phyloP scores from a whole-genome alignment of 2,888 invertebrate species.

The Rhorus exstirpatorius region DNA sequence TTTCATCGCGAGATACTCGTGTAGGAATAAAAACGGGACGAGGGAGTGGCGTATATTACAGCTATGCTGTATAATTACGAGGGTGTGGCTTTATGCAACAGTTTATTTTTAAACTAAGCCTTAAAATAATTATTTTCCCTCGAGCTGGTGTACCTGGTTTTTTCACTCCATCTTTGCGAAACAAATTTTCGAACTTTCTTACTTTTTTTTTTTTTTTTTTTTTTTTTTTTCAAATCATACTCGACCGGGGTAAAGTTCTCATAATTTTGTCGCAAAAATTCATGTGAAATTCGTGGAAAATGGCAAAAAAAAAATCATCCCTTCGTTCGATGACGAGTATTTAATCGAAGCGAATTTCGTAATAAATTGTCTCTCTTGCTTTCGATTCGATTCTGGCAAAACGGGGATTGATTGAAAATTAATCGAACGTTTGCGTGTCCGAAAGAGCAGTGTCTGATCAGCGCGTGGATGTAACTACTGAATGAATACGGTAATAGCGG shows the following conservation, averaged over 20 bases:
- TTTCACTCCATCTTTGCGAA: background rate
- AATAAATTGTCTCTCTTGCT: background rate
- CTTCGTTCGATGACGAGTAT: background rate
- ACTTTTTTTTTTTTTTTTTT: no score
- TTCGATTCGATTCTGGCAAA: slow-evolving; percentile 3
- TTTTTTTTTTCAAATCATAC: no score
- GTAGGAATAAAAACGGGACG: background rate
- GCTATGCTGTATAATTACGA: slow-evolving; percentile 30
- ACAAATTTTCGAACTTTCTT: background rate
- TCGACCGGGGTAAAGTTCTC: no score
- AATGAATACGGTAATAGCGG: background rate
- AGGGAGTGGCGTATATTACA: slow-evolving; percentile 34
- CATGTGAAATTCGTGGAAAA: no score
- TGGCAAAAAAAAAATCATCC: background rate
- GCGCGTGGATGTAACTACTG: background rate
- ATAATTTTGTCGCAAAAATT: background rate
- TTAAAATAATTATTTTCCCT: background rate
- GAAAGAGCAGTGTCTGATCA: background rate
- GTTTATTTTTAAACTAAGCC: slow-evolving; percentile 17
- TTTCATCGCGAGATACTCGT: background rate
- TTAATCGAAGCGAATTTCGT: no score
- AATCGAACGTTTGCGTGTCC: slow-evolving; percentile 2
- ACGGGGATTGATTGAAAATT: background rate
- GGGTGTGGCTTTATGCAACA: slow-evolving; percentile 30
- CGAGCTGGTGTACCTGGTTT: background rate